Percentiles rank a stretch among this genome's conserved stretches.
phyloP scores from a whole-genome alignment of 2,113 vertebrate species.

The Clarias magur region DNA sequence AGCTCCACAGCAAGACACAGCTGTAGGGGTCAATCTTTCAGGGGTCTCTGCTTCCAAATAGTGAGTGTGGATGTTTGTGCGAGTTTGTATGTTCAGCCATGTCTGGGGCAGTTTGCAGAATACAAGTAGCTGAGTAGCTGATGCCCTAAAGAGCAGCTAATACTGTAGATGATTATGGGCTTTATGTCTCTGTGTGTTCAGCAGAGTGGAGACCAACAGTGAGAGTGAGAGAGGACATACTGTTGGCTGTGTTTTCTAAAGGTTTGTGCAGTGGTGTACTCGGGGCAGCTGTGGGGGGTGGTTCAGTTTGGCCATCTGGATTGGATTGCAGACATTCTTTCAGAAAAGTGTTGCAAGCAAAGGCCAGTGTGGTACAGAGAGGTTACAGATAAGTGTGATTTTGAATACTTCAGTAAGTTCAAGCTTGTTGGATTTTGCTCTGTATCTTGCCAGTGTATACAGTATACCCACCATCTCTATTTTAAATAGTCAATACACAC shows the following conservation, averaged over 20 bases:
- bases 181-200: constrained; percentile 4
- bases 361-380: constrained; percentile 65
- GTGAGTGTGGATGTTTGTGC: background rate
- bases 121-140: background rate
- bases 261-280: constrained; percentile 2
- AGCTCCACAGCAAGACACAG: background rate
- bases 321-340: constrained; percentile 76
- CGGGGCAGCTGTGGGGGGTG: background rate
- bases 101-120: background rate
- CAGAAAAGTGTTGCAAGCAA: constrained; percentile 68
- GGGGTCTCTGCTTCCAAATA: background rate
- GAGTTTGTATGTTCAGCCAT: background rate
- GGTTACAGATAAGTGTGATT: constrained; percentile 51
- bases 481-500: background rate
- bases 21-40: background rate
- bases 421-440: background rate
- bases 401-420: constrained; percentile 22
- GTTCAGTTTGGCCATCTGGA: constrained; percentile 73
- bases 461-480: background rate
- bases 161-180: background rate
- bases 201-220: constrained; percentile 13
- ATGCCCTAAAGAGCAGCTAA: background rate
- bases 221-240: background rate
- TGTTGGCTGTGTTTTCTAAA: background rate
- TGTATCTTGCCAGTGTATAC: background rate